phyloP scores from a whole-genome alignment of 2,113 vertebrate species.

The Jacana jacana region DNA sequence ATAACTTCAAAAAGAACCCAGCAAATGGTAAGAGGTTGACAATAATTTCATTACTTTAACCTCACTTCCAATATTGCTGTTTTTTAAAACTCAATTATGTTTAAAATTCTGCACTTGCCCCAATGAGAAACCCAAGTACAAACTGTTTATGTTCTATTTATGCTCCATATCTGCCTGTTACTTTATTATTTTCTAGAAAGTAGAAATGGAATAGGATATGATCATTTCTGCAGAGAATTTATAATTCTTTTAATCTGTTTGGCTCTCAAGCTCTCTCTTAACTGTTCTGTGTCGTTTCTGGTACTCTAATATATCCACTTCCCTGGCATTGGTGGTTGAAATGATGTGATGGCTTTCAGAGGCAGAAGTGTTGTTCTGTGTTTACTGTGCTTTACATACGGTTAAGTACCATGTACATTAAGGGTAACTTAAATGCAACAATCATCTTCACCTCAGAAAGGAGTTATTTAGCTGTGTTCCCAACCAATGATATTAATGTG shows the following conservation, averaged over 20 bases:
- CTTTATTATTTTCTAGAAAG: neutral
- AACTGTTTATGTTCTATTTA: neutral
- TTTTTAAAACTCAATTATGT: neutral
- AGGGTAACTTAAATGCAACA: neutral
- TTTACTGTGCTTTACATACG: neutral
- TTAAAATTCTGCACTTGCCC: neutral
- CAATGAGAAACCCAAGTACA: neutral
- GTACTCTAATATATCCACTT: neutral
- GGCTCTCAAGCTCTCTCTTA: neutral
- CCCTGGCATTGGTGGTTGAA: neutral
- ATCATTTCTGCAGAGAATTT: neutral
- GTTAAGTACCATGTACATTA: neutral
- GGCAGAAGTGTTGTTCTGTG: neutral
- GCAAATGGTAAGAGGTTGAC: slow-evolving; percentile 80
- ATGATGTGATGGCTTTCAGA: neutral
- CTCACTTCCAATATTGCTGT: neutral
- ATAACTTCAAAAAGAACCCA: slow-evolving; percentile 82
- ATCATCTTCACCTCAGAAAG: neutral
- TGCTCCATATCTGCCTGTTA: neutral
- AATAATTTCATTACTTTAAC: neutral
- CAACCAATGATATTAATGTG: neutral
- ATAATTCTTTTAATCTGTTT: neutral
- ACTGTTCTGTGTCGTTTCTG: neutral
- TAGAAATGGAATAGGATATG: neutral
- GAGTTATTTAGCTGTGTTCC: neutral